Base-by-base conservation (phyloP, 2,113 vertebrate species). In the Pavo muticus region DNA sequence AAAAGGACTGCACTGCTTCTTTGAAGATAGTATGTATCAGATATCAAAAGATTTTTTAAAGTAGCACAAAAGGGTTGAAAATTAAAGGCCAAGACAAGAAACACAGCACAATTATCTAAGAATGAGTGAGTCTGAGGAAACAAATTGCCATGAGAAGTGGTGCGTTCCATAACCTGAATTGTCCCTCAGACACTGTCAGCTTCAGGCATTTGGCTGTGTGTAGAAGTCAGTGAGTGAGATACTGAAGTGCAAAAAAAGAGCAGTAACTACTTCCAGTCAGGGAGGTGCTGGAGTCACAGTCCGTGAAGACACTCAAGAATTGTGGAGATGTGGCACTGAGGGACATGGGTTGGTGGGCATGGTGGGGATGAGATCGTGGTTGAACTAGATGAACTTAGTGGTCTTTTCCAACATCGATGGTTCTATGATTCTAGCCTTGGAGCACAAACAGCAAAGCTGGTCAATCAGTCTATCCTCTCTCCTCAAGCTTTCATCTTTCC, bases 11-110 rank as follows among this genome's bases (percentile, higher is more conserved):
- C 10, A 4, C 3, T 30, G 68, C 80, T 84, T 65, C 37, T 83
- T 80, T 78, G 87, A 88, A 92, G 42, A 21, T 5, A 30, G 54
- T 18, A 12, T 32, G 56, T 80, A 91, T 83, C 82, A 85, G 39
- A 44, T 91, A 80, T 74, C 90, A 94, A 96, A 90, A 90, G 11
- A 39, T 35, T 47, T 91, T 82, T 73, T 88, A 74, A 47, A 14
- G 5, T 4, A 80, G 7, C n/a, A 76, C 19, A 17, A 39, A 85
- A 80, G 39, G 59, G n/a, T 11, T 63, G 59, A 56, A 94, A 93
- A 54, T 74, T 83, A 91, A 88, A 91, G 61, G 32, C 50, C 65
- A 84, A 91, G 32, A 67, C 7, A 44, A 95, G 72, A 90, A 71
- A n/a, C 24, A 64, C 0, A 2, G 40, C 13, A 60, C 42, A 56